phyloP scores from a whole-genome alignment of 2,888 invertebrate species.

The Camponotus fellah region DNA sequence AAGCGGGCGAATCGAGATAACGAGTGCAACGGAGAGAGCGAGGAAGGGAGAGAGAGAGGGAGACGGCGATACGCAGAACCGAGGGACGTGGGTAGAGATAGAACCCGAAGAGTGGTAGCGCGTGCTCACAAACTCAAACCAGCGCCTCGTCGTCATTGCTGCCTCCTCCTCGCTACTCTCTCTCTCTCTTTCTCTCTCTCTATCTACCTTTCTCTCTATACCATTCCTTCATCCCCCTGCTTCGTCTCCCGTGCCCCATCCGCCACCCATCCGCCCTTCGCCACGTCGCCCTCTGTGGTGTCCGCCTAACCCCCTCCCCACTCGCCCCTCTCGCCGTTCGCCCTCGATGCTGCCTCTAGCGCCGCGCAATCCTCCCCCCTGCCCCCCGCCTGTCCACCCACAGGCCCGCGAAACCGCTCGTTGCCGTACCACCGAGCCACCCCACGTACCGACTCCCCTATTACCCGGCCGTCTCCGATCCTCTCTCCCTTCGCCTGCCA shows the following conservation, averaged over 20 bases:
- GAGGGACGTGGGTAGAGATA: conserved; percentile 73
- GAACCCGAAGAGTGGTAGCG: conserved; percentile 78
- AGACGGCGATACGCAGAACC: conserved; percentile 38
- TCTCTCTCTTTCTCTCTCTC: neutral
- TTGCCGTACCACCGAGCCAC: conserved; percentile 64
- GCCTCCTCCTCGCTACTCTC: conserved; percentile 51
- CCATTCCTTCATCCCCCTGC: conserved; percentile 36
- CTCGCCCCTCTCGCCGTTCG: conserved; percentile 35
- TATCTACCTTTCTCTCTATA: neutral
- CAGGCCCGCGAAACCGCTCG: conserved; percentile 75
- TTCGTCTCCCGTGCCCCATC: conserved; percentile 10
- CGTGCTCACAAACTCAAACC: conserved; percentile 76
- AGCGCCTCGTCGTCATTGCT: conserved; percentile 70
- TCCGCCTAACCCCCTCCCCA: conserved; percentile 64
- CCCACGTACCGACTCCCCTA: conserved; percentile 61
- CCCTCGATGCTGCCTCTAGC: conserved; percentile 51
- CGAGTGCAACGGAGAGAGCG: conserved; percentile 50
- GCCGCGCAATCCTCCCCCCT: conserved; percentile 54
- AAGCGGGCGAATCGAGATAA: conserved; percentile 64
- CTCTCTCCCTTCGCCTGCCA: conserved; percentile 45
- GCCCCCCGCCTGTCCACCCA: conserved; percentile 68
- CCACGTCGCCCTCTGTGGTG: conserved; percentile 64
- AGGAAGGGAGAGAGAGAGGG: conserved; percentile 12
- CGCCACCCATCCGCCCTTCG: conserved; percentile 57
- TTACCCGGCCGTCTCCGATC: conserved; percentile 56